phyloP scores from a whole-genome alignment of 2,113 vertebrate genomes.

The Microcebus griseorufus region DNA sequence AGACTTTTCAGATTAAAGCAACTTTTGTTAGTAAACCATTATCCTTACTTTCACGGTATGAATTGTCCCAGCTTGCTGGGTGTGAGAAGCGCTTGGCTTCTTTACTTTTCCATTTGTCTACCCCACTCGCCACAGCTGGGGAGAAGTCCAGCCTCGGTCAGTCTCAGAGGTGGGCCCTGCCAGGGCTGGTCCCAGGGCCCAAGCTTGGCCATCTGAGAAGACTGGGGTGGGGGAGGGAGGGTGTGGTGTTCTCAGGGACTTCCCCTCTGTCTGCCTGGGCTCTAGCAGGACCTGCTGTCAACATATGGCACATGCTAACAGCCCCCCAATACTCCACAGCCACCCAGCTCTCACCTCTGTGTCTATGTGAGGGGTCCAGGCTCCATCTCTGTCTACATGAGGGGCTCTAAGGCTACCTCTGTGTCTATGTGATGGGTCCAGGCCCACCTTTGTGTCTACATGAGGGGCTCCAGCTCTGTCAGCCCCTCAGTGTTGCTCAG shows the following conservation, averaged over 20 bases:
- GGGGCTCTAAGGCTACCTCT: not conserved
- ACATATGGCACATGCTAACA: not conserved
- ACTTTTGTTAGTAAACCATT: not conserved
- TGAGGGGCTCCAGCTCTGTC: not conserved
- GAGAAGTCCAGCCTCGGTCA: not conserved
- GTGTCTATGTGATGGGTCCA: not conserved
- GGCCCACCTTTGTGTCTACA: not conserved
- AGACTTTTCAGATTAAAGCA: not conserved
- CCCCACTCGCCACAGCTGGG: not conserved
- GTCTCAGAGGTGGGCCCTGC: too few species aligned
- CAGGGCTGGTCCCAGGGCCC: rapidly evolving
- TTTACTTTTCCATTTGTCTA: not conserved
- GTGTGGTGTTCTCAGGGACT: too few species aligned
- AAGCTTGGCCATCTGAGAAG: not conserved
- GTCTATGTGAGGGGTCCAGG: not conserved
- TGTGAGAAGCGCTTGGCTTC: not conserved
- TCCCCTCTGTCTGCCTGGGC: not conserved
- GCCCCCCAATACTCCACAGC: not conserved
- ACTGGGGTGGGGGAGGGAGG: too few species aligned
- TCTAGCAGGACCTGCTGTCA: not conserved
- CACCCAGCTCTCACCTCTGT: not conserved
- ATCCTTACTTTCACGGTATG: not conserved
- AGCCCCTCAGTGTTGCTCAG: not conserved
- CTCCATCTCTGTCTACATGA: too few species aligned
- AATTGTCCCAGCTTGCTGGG: not conserved